A percentile compares a stretch with the other conserved stretches of the same genome.
These are phyloP conservation scores for Archips xylosteana DNA, from an alignment of 2,888 invertebrate genomes.

Conservation along the genomic window DNA sequence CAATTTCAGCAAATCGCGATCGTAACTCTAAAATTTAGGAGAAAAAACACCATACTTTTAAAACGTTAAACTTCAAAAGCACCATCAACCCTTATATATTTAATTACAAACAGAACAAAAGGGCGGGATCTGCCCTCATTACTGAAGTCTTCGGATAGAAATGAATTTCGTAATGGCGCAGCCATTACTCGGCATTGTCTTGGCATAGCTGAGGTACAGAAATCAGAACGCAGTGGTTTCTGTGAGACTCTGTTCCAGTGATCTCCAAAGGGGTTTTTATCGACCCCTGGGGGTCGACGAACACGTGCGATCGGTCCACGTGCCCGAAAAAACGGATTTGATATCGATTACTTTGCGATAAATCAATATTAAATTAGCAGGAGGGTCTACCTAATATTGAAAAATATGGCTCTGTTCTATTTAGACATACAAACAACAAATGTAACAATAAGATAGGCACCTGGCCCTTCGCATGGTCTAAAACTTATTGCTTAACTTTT, in stretches of 20 bases:
- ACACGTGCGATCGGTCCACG: no score
- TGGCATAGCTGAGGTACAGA: conserved; percentile 45
- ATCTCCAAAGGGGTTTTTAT: no score
- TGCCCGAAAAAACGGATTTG: no score
- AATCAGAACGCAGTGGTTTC: conserved; percentile 35
- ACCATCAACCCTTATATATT: conserved; percentile 34
- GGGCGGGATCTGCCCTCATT: conserved; percentile 46
- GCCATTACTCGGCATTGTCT: conserved; percentile 55
- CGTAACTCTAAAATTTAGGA: background rate
- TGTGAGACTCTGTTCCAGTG: background rate
- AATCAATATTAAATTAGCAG: no score
- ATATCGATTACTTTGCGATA: no score
- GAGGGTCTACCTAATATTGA: no score
- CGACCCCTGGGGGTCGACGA: no score
- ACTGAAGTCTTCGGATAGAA: conserved; percentile 52
- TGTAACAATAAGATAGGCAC: no score
- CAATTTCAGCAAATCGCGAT: background rate
- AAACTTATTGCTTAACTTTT: no score
- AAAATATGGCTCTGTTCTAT: no score
- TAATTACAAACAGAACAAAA: conserved; percentile 36
- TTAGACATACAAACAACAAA: no score
- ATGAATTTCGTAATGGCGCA: conserved; percentile 54
- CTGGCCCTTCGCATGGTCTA: no score
- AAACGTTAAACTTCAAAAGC: conserved; percentile 23
- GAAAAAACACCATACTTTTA: background rate